phyloP scores from a whole-genome alignment of 2,888 invertebrate genomes.

The Morpho helenor region DNA sequence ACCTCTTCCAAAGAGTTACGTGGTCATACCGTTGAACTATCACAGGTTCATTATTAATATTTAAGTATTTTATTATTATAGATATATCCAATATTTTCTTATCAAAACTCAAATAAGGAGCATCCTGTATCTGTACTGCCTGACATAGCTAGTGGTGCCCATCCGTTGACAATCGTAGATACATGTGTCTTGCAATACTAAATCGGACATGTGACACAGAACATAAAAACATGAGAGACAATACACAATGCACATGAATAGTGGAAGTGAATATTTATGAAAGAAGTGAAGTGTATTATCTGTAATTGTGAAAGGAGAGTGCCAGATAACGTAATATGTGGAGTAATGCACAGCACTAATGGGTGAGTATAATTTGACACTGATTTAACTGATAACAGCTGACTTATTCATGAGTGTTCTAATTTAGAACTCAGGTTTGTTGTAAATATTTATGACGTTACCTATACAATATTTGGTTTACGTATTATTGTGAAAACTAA shows the following conservation, averaged over 20 bases:
- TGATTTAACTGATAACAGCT: neutral
- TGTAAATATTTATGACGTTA: too few relatives aligned
- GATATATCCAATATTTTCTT: neutral
- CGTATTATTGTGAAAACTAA: too few relatives aligned
- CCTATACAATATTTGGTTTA: too few relatives aligned
- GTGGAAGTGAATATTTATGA: slow-evolving; percentile 7
- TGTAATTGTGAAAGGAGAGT: slow-evolving; percentile 2
- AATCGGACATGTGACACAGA: slow-evolving; percentile 16
- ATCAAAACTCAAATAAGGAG: slow-evolving; percentile 4
- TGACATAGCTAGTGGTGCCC: slow-evolving; percentile 23
- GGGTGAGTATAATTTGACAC: slow-evolving; percentile 29
- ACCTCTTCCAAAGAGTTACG: too few relatives aligned
- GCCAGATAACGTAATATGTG: slow-evolving; percentile 38
- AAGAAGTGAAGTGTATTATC: slow-evolving; percentile 10
- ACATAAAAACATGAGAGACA: slow-evolving; percentile 10
- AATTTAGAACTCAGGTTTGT: too few relatives aligned
- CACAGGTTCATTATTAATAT: too few relatives aligned
- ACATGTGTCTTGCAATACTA: slow-evolving; percentile 21
- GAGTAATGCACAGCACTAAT: slow-evolving; percentile 39
- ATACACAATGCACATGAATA: slow-evolving; percentile 8
- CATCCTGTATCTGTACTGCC: slow-evolving; percentile 37
- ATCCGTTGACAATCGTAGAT: slow-evolving; percentile 24
- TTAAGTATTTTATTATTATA: too few relatives aligned
- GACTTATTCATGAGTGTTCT: neutral
- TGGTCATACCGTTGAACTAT: too few relatives aligned